Evolutionary conservation across 2,797 vertebrate species (phyloP).

Genomic region (Synanceia verrucosa): DNA sequence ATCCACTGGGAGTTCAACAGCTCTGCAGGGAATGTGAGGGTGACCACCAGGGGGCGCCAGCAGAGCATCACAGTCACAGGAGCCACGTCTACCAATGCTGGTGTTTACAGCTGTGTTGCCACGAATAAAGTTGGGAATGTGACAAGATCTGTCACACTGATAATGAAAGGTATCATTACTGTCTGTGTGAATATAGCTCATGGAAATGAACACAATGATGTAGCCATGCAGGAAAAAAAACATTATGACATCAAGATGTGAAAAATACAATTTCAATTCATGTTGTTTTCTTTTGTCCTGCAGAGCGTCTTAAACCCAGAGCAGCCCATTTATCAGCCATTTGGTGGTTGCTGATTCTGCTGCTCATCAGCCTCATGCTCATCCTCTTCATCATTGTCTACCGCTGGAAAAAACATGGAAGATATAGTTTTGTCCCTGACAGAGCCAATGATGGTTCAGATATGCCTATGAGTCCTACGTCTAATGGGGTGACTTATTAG

Average conservation of each 20-base stretch:
- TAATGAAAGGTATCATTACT: slow-evolving; percentile 49
- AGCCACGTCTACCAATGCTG: slow-evolving; percentile 69
- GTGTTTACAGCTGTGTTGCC: slow-evolving; percentile 71
- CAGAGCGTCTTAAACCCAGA: slow-evolving; percentile 19
- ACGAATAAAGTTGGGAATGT: slow-evolving; percentile 57
- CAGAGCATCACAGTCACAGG: slow-evolving; percentile 23
- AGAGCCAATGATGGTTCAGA: background rate
- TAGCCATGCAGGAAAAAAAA: background rate
- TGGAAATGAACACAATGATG: background rate
- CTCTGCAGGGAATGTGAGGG: background rate
- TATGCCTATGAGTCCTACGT: slow-evolving; percentile 10
- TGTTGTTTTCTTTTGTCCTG: slow-evolving; percentile 21
- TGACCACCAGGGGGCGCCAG: slow-evolving; percentile 45
- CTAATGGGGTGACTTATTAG: background rate
- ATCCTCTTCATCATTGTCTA: fast-evolving
- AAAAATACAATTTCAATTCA: background rate
- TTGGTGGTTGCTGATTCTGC: fast-evolving
- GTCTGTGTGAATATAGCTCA: background rate
- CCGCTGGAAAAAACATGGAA: slow-evolving; percentile 20
- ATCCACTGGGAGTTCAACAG: slow-evolving; percentile 39
- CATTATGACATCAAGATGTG: background rate
- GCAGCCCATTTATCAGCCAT: fast-evolving
- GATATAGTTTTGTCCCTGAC: slow-evolving; percentile 32
- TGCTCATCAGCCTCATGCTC: fast-evolving
- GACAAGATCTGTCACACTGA: slow-evolving; percentile 48